A percentile compares a stretch with the other conserved stretches of the same genome.
phyloP scores from a whole-genome alignment of 2,797 vertebrate species.

The Labroides dimidiatus region DNA sequence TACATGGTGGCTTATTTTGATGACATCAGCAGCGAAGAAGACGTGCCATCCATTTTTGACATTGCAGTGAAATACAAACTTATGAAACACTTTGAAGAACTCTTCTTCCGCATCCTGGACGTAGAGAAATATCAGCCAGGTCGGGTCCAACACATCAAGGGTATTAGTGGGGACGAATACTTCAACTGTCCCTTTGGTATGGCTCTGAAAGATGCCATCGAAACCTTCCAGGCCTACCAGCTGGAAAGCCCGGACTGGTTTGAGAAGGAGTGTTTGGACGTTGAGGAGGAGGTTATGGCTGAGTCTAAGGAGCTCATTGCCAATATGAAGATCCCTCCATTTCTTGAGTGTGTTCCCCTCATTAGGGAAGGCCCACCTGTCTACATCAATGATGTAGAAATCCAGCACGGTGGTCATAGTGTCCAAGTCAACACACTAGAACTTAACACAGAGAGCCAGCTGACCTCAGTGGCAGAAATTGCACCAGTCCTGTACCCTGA shows the following conservation, averaged over 20 bases:
- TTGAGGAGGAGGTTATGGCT: conserved; percentile 76
- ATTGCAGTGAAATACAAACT: conserved; percentile 89
- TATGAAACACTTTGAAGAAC: conserved; percentile 93
- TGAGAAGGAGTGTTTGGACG: conserved; percentile 80
- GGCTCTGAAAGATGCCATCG: conserved; percentile 85
- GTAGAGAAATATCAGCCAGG: conserved; percentile 92
- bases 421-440: conserved; percentile 68
- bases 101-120: conserved; percentile 93
- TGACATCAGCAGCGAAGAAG: conserved; percentile 83
- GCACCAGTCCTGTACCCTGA: conserved; percentile 62
- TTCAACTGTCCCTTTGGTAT: conserved; percentile 83
- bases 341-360: conserved; percentile 66
- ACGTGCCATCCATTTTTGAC: conserved; percentile 91
- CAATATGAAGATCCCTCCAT: conserved; percentile 27
- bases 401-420: conserved; percentile 24
- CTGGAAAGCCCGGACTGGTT: conserved; percentile 89
- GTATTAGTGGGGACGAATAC: conserved; percentile 86
- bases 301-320: conserved; percentile 47
- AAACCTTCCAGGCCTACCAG: conserved; percentile 88
- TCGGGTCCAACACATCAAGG: conserved; percentile 85
- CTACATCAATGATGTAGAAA: conserved; percentile 49
- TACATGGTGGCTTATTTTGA: conserved; percentile 94
- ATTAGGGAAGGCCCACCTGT: conserved; percentile 58
- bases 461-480: conserved; percentile 55
- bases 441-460: conserved; percentile 55